Evolutionary conservation across 2,113 vertebrate genomes (phyloP).

Genomic region (Conger conger): DNA sequence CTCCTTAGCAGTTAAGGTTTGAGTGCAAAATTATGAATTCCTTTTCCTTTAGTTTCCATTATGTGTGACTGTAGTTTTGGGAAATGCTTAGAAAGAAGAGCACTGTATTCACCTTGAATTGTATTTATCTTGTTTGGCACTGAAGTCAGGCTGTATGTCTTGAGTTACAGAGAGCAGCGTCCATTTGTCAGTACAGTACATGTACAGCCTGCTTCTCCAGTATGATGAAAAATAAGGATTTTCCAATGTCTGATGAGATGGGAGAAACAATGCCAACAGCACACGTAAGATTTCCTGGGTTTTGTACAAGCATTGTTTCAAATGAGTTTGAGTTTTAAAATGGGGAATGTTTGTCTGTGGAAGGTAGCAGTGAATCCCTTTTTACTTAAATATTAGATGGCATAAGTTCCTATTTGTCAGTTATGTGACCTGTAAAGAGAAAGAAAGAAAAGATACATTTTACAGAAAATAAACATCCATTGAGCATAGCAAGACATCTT

Average conservation of each 20-base stretch:
- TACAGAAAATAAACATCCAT: neutral
- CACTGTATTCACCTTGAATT: neutral
- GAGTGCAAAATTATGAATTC: neutral
- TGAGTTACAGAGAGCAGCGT: neutral
- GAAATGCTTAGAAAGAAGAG: neutral
- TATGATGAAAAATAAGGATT: neutral
- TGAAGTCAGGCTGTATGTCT: neutral
- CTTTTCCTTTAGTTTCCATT: neutral
- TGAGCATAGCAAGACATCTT: neutral
- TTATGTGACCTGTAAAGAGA: slow-evolving; percentile 32
- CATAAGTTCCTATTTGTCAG: neutral
- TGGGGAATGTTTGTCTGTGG: neutral
- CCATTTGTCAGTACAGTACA: neutral
- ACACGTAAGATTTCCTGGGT: neutral
- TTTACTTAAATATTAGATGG: neutral
- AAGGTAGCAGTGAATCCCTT: neutral
- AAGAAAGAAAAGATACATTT: neutral
- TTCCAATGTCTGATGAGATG: neutral
- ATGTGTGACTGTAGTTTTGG: neutral
- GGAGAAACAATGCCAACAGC: neutral
- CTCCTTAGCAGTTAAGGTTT: neutral
- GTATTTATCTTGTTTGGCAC: slow-evolving; percentile 6
- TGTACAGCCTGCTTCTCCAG: neutral
- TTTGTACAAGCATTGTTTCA: neutral
- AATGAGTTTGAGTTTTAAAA: neutral